These are phyloP conservation scores for Plagiodera versicolora DNA, from an alignment of 2,888 invertebrate species.

Conservation along the genomic window DNA sequence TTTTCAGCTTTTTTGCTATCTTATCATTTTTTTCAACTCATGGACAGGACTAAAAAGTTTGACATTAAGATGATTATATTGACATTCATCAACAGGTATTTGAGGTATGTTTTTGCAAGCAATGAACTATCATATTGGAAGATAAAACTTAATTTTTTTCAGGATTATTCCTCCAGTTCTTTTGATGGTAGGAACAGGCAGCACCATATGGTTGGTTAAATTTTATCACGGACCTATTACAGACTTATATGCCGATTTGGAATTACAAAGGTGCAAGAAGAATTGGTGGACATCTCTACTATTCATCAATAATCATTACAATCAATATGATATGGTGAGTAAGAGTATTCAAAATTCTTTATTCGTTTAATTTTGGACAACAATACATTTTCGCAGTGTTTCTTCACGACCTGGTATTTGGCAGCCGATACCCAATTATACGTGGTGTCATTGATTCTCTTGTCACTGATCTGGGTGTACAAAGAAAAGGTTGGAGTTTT, in stretches of 20 bases:
- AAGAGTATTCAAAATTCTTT: background rate
- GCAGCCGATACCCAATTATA: constrained; percentile 50
- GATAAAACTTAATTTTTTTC: background rate
- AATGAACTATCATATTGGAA: background rate
- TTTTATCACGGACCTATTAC: constrained; percentile 34
- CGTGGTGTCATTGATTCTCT: constrained; percentile 39
- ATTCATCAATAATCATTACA: constrained; percentile 43
- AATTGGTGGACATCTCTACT: constrained; percentile 45
- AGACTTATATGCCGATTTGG: constrained; percentile 32
- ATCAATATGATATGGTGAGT: constrained; percentile 40
- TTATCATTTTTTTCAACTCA: constrained; percentile 35
- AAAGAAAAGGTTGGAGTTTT: constrained; percentile 27
- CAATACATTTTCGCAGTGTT: constrained; percentile 46
- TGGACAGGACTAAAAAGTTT: constrained; percentile 22
- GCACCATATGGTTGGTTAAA: constrained; percentile 31
- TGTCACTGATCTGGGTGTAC: constrained; percentile 39
- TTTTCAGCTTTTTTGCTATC: constrained; percentile 38
- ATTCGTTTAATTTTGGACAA: too few relatives aligned
- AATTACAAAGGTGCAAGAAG: constrained; percentile 39
- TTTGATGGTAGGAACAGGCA: constrained; percentile 29
- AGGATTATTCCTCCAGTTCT: constrained; percentile 35
- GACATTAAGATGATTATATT: constrained; percentile 17
- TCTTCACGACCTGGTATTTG: constrained; percentile 49
- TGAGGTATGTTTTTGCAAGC: constrained; percentile 20
- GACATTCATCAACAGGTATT: constrained; percentile 31